Evolutionary conservation across 2,113 vertebrate species (phyloP), one percentile per base, ranked within the genome.

Genomic region (Haemorhous mexicanus): DNA sequence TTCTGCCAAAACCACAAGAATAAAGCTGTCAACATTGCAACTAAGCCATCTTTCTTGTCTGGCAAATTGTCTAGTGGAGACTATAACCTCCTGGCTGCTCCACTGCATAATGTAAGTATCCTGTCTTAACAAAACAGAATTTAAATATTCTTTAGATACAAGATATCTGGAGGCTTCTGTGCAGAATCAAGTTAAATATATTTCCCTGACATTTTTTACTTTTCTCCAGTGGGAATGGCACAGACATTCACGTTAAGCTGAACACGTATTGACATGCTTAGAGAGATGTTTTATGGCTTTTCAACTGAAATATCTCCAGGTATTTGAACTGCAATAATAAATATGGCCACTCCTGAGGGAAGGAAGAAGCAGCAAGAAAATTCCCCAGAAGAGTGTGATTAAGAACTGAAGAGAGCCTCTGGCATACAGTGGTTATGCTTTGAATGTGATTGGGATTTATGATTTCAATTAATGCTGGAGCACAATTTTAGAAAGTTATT

Each of bases 11-110:
- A 89, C 76, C 94, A 97, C 84, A 95, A 97, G 96, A 98, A 98
- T 98, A 98, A 98, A 98, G 94, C 97, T 98, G 98, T 98, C 98
- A 98, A 89, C 93, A 95, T 90, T 86, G 95, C 93, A 86, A 62
- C 66, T 50, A 82, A 97, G 96, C 94, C 95, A 96, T 98, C 97
- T 97, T 98, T 98, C 97, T 97, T 97, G 97, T 97, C 96, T 98
- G 94, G 97, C 94, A 96, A 98, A 97, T 97, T 96, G 96, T 97
- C 97, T 96, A 95, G 93, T 94, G 93, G 92, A 94, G 96, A 92
- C 96, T 91, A 94, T 97, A 98, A 96, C 96, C 96, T 97, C 96
- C 95, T 96, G 94, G 93, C 95, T 97, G 95, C 94, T 96, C 81
- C 77, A 76, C 96, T 96, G 82, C 95, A 89, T 94, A 96, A 91